Base-by-base conservation (phyloP, 2,797 vertebrate species). In the Pelodytes ibericus region DNA sequence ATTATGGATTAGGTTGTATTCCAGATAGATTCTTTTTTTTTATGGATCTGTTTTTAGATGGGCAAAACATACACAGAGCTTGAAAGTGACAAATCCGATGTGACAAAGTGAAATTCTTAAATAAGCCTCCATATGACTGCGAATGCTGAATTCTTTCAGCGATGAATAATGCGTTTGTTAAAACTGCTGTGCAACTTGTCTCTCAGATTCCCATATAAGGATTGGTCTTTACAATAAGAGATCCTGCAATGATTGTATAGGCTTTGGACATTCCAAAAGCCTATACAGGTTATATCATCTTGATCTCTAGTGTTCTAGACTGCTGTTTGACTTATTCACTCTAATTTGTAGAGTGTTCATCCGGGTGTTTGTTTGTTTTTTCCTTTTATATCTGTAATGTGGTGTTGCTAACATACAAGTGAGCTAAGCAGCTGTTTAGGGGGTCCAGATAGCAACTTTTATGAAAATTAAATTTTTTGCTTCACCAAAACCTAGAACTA, bases 181-280 rank as follows among this genome's bases (percentile, higher is more conserved):
- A 20, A 62, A 33, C 47, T 63, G 59, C 30, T 39, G 7, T 47
- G 16, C 57, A 53, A 29, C 22, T 7, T 30, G 64, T 29, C 47
- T 58, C 29, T 58, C 6, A 29, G 39, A 71, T 59, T 9, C 61
- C 68, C 68, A 66, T 77, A 71, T 57, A 71, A 57, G 75, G 75
- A 33, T n/a, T n/a, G 27, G 56, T 11, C 75, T 26, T 71, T 33
- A 49, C 67, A 71, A 49, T 33, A 49, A 47, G 68, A 53, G 31
- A 26, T 63, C 27, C 75, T 71, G 75, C 68, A 77, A 77, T 59
- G 33, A 74, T 67, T 27, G 25, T 61, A 33, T 62, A 60, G 57
- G 27, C 18, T 39, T 58, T 41, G 30, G n/a, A 33, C 31, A 41
- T 26, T 41, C 24, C 18, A 18, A n/a, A 26, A 15, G 22, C 26